phyloP scores from a whole-genome alignment of 1,140 invertebrate genomes.

The Pantala flavescens region DNA sequence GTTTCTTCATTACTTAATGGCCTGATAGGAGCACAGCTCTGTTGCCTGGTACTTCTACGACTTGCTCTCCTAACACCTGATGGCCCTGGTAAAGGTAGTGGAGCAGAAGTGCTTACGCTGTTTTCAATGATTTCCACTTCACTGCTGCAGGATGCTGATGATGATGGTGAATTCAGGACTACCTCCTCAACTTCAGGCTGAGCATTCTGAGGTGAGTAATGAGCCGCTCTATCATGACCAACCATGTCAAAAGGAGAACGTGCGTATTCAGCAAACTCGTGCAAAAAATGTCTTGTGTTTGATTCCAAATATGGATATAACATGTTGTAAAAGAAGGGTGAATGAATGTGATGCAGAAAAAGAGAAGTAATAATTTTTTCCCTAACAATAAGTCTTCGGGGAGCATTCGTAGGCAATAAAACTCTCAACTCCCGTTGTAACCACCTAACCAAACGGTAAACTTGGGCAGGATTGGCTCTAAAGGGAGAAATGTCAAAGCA shows the following conservation, averaged over 20 bases:
- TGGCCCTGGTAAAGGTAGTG: neutral
- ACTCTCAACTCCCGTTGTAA: conserved; percentile 73
- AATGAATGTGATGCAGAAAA: conserved; percentile 56
- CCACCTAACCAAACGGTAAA: conserved; percentile 75
- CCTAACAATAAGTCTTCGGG: conserved; percentile 51
- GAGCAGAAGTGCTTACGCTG: neutral
- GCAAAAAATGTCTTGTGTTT: conserved; percentile 70
- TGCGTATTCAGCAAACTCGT: conserved; percentile 81
- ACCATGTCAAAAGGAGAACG: conserved; percentile 72
- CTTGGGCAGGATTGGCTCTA: conserved; percentile 63
- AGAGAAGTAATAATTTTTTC: conserved; percentile 59
- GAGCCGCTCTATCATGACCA: conserved; percentile 34
- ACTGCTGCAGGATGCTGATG: neutral
- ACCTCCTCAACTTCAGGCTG: neutral
- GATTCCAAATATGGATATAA: conserved; percentile 46
- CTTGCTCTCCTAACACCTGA: neutral
- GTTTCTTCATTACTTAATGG: neutral
- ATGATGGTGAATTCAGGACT: neutral
- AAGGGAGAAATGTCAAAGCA: neutral
- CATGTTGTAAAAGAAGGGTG: conserved; percentile 54
- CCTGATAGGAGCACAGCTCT: neutral
- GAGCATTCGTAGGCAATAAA: conserved; percentile 43
- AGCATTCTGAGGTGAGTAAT: neutral
- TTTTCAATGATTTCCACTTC: neutral
- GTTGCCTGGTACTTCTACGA: neutral